Base-by-base conservation (phyloP, 92 coral and sea anemone genomes). In the Metridium senile region DNA sequence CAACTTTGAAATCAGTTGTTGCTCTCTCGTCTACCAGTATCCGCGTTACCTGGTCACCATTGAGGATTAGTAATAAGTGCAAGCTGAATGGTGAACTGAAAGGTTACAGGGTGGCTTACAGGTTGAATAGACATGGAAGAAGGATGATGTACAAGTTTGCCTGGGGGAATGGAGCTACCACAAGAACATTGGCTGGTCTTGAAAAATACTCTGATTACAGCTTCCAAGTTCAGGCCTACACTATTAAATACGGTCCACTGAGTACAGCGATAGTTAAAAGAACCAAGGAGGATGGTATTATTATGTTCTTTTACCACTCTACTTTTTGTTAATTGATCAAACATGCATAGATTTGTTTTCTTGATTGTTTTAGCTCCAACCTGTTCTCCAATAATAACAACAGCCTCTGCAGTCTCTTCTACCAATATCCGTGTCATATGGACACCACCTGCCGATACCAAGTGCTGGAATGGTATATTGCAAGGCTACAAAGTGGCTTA, bases 151-250 rank as follows among this genome's bases (percentile, higher is more conserved):
- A 39, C 49, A 39, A 39, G 49, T 6, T 4, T 39, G 49, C 13
- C 49, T 4, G 49, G 13, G 49, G 49, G 6, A 39, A 13, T 39
- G 49, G 49, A 4, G 13, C 8, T 13, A 39, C 13, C 49, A 39
- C 49, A 39, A 39, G 8, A 39, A 13, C 13, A 4, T 6, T 39
- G 49, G 13, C 49, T 39, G 49, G 49, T 39, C 49, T 71, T 19
- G 26, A 28, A 22, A 71, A 71, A 32, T 71, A 52, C 28, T 47
- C 64, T 33, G 61, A 71, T 9, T 71, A 71, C 64, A 71, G 76
- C 30, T 71, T 71, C 16, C 76, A 71, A 31, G 76, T 71, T 22
- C 64, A n/a, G 58, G 76, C 66, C 26, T 71, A 71, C 49, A 52
- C 76, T 71, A 13, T 70, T 0, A 51, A 51, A 21, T 46, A 26